These are phyloP conservation scores for Trididemnum clinides DNA, from an alignment of 23 tunicate species.

Conservation along the genomic window DNA sequence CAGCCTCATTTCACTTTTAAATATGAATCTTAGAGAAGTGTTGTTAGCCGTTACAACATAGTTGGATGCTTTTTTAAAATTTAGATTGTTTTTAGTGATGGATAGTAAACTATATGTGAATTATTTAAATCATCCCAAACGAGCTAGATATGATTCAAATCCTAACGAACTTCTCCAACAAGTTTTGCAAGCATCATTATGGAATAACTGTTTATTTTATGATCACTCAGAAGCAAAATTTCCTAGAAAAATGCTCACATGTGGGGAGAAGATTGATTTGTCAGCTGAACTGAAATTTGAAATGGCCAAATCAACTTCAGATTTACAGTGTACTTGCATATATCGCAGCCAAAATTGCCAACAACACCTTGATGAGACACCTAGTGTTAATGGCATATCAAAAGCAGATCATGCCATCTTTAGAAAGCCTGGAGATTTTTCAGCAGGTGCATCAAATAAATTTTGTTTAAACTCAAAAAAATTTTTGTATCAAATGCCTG, in stretches of 20 bases:
- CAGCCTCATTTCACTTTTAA: too few relatives aligned
- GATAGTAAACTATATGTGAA: background rate
- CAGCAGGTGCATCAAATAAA: too few relatives aligned
- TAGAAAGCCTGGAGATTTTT: background rate
- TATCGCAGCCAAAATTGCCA: background rate
- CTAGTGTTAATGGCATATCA: background rate
- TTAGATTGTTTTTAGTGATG: background rate
- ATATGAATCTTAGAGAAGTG: too few relatives aligned
- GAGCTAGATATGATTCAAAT: background rate
- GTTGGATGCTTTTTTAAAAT: too few relatives aligned
- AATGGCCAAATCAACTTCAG: background rate
- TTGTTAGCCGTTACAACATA: too few relatives aligned
- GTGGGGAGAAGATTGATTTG: slow-evolving; percentile 1
- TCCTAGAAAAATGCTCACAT: background rate
- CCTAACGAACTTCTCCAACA: background rate
- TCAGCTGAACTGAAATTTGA: background rate
- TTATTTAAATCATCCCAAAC: slow-evolving; percentile 10
- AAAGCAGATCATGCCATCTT: too few relatives aligned
- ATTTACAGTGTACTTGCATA: background rate
- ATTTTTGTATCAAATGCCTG: background rate
- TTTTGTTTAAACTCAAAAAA: background rate
- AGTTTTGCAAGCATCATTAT: background rate
- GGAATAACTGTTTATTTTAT: slow-evolving; percentile 5
- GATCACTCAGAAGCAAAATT: background rate
- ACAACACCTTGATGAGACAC: background rate